Percentiles rank a stretch among this genome's conserved stretches.
phyloP scores from a whole-genome alignment of 2,797 vertebrate species.

The Gadopsis marmoratus region DNA sequence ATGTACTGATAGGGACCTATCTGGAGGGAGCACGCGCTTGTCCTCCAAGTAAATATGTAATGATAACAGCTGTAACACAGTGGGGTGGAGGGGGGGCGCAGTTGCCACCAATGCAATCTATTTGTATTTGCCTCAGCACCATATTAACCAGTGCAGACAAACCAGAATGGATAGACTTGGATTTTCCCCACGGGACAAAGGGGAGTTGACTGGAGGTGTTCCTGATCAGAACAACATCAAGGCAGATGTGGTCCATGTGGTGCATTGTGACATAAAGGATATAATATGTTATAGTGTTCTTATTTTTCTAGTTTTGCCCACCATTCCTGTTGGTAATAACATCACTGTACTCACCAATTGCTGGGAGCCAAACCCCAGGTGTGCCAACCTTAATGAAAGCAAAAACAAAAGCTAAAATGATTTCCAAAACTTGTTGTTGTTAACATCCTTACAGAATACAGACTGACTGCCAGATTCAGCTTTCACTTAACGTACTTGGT shows the following conservation, averaged over 20 bases:
- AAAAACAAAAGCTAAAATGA: conserved; percentile 8
- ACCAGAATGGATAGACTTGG: conserved; percentile 84
- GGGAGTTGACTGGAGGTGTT: conserved; percentile 66
- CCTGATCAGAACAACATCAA: conserved; percentile 64
- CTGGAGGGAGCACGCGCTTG: conserved; percentile 77
- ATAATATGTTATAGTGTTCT: neutral
- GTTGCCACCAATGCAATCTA: conserved; percentile 82
- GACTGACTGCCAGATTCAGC: conserved; percentile 11
- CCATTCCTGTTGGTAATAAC: neutral
- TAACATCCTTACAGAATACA: conserved; percentile 17
- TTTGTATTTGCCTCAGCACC: conserved; percentile 84
- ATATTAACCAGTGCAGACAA: conserved; percentile 85
- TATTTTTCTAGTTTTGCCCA: neutral
- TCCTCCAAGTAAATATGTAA: conserved; percentile 89
- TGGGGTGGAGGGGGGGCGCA: conserved; percentile 69
- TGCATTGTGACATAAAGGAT: conserved; percentile 5
- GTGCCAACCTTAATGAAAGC: conserved; percentile 5
- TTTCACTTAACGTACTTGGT: conserved; percentile 1
- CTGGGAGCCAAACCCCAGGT: neutral
- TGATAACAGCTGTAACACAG: conserved; percentile 87
- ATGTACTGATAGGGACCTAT: conserved; percentile 87
- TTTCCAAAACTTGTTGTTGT: conserved; percentile 6
- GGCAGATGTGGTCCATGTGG: conserved; percentile 58
- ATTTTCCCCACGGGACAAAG: conserved; percentile 60
- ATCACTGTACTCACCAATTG: neutral